Evolutionary conservation across 2,888 invertebrate species (phyloP), one percentile per base, ranked within the genome.

Genomic region (Tetragnatha montana): DNA sequence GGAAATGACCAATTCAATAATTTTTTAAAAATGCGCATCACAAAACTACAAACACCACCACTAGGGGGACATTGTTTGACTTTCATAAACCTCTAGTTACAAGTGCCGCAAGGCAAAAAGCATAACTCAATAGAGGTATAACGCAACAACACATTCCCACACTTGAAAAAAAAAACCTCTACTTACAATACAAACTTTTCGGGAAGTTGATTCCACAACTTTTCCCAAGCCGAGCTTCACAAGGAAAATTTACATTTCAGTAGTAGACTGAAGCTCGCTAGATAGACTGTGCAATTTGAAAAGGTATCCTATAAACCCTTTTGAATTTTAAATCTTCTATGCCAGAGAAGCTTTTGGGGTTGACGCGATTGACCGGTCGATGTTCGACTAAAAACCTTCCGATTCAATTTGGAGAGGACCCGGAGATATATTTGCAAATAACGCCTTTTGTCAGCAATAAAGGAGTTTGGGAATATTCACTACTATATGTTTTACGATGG

Each of bases 241-340:
- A 4, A n/a, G 0, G 8, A 22, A 35, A 82, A 82, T 82, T 82
- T 82, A 74, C 74, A 74, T 60, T 74, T 74, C 19, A 74, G 35
- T 22, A 60, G 21, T 74, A 60, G 74, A 82, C 82, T 74, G 60
- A 82, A 82, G 14, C 73, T 49, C 60, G 6, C 10, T 79, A 21
- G 14, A 21, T 21, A 82, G 60, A n/a, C 81, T 50, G 51, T 35
- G 51, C 82, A 82, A 82, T 82, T 82, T 82, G 74, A 82, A 51
- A 82, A 21, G 73, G 60, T 74, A 74, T 51, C 73, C 60, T 35
- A 17, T 51, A 51, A 74, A 74, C 73, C 51, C 73, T 4, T 35
- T 35, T 60, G 82, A 82, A 82, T 82, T 74, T 51, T 71, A 74
- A 82, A 82, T 60, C 22, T 74, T 71, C 49, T 49, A n/a, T n/a